These are phyloP conservation scores for Meteorus colon DNA, from an alignment of 2,888 invertebrate genomes.

Conservation along the genomic window DNA sequence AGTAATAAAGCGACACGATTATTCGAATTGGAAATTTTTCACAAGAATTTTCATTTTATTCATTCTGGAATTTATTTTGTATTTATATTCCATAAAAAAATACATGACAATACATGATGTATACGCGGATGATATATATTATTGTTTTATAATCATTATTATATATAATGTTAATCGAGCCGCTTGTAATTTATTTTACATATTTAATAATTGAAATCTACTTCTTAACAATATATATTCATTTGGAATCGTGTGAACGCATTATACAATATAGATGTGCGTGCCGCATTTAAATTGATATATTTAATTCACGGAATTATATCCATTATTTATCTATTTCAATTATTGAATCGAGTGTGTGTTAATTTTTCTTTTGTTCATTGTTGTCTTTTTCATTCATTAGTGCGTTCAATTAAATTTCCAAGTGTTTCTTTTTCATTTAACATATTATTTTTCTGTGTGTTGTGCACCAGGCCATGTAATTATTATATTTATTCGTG, in stretches of 20 bases:
- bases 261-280: constrained; percentile 49
- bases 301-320: not conserved
- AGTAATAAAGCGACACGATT: not conserved
- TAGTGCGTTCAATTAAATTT: constrained; percentile 26
- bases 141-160: not conserved
- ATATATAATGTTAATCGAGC: constrained; percentile 36
- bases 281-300: constrained; percentile 36
- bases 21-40: constrained; percentile 33
- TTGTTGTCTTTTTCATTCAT: not conserved
- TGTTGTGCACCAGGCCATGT: constrained; percentile 48
- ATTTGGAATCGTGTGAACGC: constrained; percentile 47
- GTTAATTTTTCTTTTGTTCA: constrained; percentile 40
- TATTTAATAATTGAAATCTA: constrained; percentile 20
- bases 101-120: constrained; percentile 68
- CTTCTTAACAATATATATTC: constrained; percentile 38
- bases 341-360: constrained; percentile 37
- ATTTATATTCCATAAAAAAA: constrained; percentile 70
- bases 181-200: constrained; percentile 27
- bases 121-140: constrained; percentile 50
- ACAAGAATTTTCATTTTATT: not conserved
- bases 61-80: constrained; percentile 39
- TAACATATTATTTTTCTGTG: not conserved
- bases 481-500: constrained; percentile 40
- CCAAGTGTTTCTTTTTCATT: constrained; percentile 33
- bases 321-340: constrained; percentile 11